Evolutionary conservation across 1,140 invertebrate species (phyloP), one percentile per base, ranked within the genome.

Genomic region (Oscheius sp.): DNA sequence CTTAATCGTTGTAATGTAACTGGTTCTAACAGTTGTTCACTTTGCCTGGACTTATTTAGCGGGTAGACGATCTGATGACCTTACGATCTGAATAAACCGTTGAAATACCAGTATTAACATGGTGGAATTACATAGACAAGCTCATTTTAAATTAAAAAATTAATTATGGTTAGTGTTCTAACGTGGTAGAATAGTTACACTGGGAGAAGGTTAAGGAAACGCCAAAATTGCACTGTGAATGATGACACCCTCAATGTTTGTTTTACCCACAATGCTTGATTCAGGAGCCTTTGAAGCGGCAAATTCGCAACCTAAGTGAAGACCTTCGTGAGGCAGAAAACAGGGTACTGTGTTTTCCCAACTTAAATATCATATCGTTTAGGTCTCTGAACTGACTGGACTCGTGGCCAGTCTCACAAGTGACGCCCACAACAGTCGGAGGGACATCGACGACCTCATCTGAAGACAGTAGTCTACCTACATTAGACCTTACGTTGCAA

Each of bases 241-340:
- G 38, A 45, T 45, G 10, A 13, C 38, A 10, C 13, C 20, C n/a
- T n/a, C n/a, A n/a, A n/a, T n/a, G n/a, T n/a, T n/a, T n/a, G n/a
- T 13, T 31, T 38, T 13, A 0, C 18, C 15, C 20, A 1, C 10
- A 34, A 18, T 23, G 15, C 35, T 26, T 31, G 23, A n/a, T 68
- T 34, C 46, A 68, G 66, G 66, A 68, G 34, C n/a, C 23, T 0
- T 29, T 68, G 66, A 68, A 65, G 1, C 45, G 66, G 3, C 26
- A 62, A 31, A 35, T 49, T 10, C 66, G 66, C 15, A 31, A 18
- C 10, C 38, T 68, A 23, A n/a, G 52, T 10, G 66, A 68, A 59
- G 26, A 62, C 28, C 28, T 62, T 18, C 26, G 31, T 29, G 45
- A 68, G 13, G 55, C 66, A 18, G 7, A 68, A 15, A 31, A 68